A percentile compares a stretch with the other conserved stretches of the same genome.
phyloP scores from a whole-genome alignment of 2,888 invertebrate genomes.

The Hydraecia micacea region DNA sequence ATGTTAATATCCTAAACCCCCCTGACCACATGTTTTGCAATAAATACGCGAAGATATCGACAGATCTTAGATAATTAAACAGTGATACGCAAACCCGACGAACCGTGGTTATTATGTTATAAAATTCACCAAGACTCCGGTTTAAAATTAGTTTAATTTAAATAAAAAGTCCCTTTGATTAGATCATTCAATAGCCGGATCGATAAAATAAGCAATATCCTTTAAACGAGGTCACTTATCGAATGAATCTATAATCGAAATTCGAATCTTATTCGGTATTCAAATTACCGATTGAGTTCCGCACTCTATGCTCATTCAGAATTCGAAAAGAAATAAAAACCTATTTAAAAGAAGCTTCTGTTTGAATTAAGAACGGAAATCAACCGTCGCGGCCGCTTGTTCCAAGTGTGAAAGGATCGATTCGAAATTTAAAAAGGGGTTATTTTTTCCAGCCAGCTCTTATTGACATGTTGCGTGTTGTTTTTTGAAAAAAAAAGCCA shows the following conservation, averaged over 20 bases:
- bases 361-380: conserved; percentile 90
- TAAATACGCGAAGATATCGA: conserved; percentile 69
- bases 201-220: conserved; percentile 89
- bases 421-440: conserved; percentile 84
- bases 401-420: conserved; percentile 90
- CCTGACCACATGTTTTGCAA: conserved; percentile 59
- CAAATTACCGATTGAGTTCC: conserved; percentile 87
- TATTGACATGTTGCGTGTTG: conserved; percentile 85
- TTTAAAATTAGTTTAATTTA: conserved; percentile 68
- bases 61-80: conserved; percentile 68
- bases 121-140: conserved; percentile 58
- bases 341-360: conserved; percentile 83
- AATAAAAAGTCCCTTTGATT: conserved; percentile 74
- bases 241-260: conserved; percentile 89
- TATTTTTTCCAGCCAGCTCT: conserved; percentile 79
- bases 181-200: conserved; percentile 81
- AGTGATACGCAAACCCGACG: conserved; percentile 65
- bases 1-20: conserved; percentile 46
- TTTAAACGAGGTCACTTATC: conserved; percentile 89
- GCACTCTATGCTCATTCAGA: conserved; percentile 79
- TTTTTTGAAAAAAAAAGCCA: conserved; percentile 73
- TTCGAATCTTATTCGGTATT: conserved; percentile 85
- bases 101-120: conserved; percentile 58
- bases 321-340: conserved; percentile 80
- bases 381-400: conserved; percentile 88